Base-by-base conservation (phyloP, 2,888 invertebrate genomes). In the Lutraria lutraria region DNA sequence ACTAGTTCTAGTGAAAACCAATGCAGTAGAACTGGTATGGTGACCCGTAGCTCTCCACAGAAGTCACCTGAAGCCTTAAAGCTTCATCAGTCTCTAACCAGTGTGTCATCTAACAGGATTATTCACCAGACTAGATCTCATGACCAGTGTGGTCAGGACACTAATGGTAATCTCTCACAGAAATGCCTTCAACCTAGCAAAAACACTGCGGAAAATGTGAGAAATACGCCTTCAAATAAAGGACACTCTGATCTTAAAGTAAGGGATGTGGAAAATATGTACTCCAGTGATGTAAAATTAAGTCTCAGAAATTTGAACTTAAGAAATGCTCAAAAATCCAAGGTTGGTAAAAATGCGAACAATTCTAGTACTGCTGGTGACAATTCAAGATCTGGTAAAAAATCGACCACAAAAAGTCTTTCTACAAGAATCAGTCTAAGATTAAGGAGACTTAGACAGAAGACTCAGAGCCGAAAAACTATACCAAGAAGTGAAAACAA, bases 401-500 rank as follows among this genome's bases (percentile, higher is more conserved):
- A 92, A 79, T n/a, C 63, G 10, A 83, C 56, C 21, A 76, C 53
- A 4, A 89, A 90, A 56, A 92, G 92, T 83, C 84, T 92, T 76
- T 89, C 92, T 12, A 92, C 88, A 56, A 89, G 92, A 84, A 92
- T 92, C 13, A 92, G 92, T 63, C 63, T 92, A n/a, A 83, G 92
- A 79, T 81, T 92, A 31, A 85, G 92, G 15, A 83, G 91, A 72
- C 80, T 92, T 19, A 43, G 89, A 34, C 92, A 91, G 84, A 91
- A 88, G 53, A 84, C 89, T 0, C 63, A 83, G 80, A 83, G 60
- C 54, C 68, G 76, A 21, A 88, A 87, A 76, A 34, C 54, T 4
- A 87, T 87, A 72, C 34, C 53, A 15, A 90, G 90, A 29, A 85
- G 88, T 25, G 94, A 94, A 81, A 94, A 94, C 85, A 93, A 94